Percentiles rank a stretch among this genome's conserved stretches.
Conservation (phyloP, 2,888 invertebrate species). For the Morpho achilles region DNA sequence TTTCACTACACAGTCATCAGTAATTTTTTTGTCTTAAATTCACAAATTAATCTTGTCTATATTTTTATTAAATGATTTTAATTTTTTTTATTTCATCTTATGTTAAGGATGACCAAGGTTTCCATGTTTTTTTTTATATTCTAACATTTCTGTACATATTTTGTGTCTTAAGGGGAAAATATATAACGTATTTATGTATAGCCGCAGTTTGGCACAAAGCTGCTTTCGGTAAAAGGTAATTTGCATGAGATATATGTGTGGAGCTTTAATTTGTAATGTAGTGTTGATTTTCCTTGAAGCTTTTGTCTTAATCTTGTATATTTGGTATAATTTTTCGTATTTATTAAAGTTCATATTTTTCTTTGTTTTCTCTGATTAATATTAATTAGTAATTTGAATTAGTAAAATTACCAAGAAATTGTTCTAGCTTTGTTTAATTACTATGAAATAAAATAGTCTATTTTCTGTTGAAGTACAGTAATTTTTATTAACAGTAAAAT, state of each 20-base stretch:
- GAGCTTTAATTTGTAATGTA: slow-evolving; percentile 47
- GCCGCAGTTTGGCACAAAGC: slow-evolving; percentile 56
- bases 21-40: too few species aligned
- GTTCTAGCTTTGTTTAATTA: too few species aligned
- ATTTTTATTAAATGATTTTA: background rate
- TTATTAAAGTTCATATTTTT: slow-evolving; percentile 1
- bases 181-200: slow-evolving; percentile 50
- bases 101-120: slow-evolving; percentile 41
- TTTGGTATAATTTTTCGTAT: background rate
- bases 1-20: too few species aligned
- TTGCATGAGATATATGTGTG: slow-evolving; percentile 58
- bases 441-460: slow-evolving; percentile 44
- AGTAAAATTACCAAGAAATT: too few species aligned
- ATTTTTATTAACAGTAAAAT: background rate
- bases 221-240: slow-evolving; percentile 72
- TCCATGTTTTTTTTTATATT: slow-evolving; percentile 34
- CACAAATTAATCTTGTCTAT: background rate
- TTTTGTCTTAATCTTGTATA: background rate
- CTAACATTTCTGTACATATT: slow-evolving; percentile 40
- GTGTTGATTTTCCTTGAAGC: slow-evolving; percentile 10
- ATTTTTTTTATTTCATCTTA: background rate
- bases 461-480: slow-evolving; percentile 42
- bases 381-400: too few species aligned
- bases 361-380: background rate
- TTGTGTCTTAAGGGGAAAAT: slow-evolving; percentile 40